Conservation (phyloP, 2,888 invertebrate species). For the Bugula neritina region DNA sequence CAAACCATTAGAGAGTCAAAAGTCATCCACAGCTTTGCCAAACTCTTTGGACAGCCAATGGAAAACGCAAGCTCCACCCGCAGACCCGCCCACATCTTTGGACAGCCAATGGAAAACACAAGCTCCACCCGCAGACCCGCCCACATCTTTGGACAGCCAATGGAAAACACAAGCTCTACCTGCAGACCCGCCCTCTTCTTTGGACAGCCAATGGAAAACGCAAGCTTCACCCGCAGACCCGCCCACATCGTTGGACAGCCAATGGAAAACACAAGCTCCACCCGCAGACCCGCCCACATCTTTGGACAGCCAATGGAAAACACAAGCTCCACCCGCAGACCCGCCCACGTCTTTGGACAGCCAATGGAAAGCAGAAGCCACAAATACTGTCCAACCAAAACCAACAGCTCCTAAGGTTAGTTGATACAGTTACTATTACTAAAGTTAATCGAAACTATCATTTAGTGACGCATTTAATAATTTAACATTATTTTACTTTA, state of each 20-base stretch:
- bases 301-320: slow-evolving; percentile 12
- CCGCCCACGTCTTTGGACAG: slow-evolving; percentile 10
- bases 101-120: slow-evolving; percentile 8
- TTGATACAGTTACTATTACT: too few relatives aligned
- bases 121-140: not conserved
- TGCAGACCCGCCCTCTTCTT: not conserved
- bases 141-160: not conserved
- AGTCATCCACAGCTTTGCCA: too few relatives aligned
- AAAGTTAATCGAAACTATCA: too few relatives aligned
- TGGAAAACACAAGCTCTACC: not conserved
- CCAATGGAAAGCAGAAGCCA: slow-evolving; percentile 12
- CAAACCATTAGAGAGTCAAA: not conserved
- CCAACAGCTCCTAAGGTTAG: too few relatives aligned
- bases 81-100: not conserved
- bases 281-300: not conserved
- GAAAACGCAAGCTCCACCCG: not conserved
- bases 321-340: slow-evolving; percentile 3
- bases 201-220: slow-evolving; percentile 16
- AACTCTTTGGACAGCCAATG: not conserved
- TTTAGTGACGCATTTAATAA: too few relatives aligned
- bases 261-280: not conserved
- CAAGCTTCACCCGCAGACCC: not conserved
- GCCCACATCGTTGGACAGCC: not conserved
- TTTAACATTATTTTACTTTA: too few relatives aligned
- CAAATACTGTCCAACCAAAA: too few relatives aligned